phyloP scores from a whole-genome alignment of 2,888 invertebrate genomes.

The Fabriciana adippe region DNA sequence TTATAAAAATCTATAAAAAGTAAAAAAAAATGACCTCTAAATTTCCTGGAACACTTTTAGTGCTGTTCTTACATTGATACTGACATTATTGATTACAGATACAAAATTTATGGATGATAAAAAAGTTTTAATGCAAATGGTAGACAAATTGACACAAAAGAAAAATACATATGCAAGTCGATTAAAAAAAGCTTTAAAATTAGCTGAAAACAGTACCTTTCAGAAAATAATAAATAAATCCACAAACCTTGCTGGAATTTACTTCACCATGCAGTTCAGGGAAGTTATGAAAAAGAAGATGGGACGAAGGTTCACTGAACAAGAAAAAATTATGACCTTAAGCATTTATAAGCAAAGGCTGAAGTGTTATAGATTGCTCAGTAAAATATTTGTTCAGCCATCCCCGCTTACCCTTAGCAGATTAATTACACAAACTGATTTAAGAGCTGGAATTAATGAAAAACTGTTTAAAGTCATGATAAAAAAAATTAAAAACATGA shows the following conservation, averaged over 20 bases:
- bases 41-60: too few species aligned
- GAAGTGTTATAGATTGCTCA: slow-evolving; percentile 25
- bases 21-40: too few species aligned
- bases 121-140: too few species aligned
- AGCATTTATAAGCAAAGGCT: slow-evolving; percentile 29
- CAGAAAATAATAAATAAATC: not conserved
- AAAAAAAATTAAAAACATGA: slow-evolving; percentile 10
- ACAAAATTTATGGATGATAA: too few species aligned
- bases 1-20: too few species aligned
- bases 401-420: slow-evolving; percentile 28
- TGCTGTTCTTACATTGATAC: too few species aligned
- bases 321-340: slow-evolving; percentile 31
- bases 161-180: too few species aligned
- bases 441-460: slow-evolving; percentile 33
- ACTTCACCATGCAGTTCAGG: slow-evolving; percentile 3
- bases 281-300: slow-evolving; percentile 17
- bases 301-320: slow-evolving; percentile 29
- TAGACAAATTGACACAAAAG: too few species aligned
- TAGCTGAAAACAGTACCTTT: not conserved
- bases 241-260: slow-evolving; percentile 4
- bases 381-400: slow-evolving; percentile 35
- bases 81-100: too few species aligned
- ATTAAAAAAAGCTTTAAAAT: slow-evolving; percentile 4
- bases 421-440: slow-evolving; percentile 18
- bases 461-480: slow-evolving; percentile 32